Percentiles rank a stretch among this genome's conserved stretches.
Evolutionary conservation across 1,140 invertebrate species (phyloP).

Genomic region (Drosophila mojavensis): DNA sequence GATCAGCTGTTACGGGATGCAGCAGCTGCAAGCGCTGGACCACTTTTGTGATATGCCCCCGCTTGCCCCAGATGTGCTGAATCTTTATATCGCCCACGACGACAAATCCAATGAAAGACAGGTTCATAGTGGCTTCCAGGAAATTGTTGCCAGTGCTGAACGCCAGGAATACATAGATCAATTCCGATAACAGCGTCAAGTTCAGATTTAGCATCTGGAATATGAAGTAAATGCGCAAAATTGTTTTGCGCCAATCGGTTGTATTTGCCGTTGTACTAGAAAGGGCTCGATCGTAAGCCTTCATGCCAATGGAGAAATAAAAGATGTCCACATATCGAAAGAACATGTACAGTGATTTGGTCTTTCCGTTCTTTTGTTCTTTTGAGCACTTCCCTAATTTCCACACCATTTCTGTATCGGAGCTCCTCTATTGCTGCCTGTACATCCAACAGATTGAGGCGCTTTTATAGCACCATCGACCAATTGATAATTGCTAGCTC

Average conservation of each 20-base stretch:
- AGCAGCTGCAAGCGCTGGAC: conserved; percentile 46
- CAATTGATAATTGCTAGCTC: conserved; percentile 64
- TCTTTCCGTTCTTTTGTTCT: not conserved
- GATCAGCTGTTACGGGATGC: conserved; percentile 30
- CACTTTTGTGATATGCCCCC: conserved; percentile 37
- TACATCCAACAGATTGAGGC: not conserved
- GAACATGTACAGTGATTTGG: conserved; percentile 36
- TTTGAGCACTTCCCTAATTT: conserved; percentile 1
- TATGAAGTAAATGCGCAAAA: conserved; percentile 49
- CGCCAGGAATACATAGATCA: conserved; percentile 66
- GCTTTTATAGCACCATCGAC: conserved; percentile 33
- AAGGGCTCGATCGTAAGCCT: conserved; percentile 47
- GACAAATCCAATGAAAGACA: conserved; percentile 73
- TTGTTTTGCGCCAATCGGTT: not conserved
- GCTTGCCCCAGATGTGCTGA: conserved; percentile 51
- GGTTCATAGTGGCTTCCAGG: conserved; percentile 70
- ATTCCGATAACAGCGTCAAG: conserved; percentile 49
- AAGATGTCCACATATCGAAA: conserved; percentile 58
- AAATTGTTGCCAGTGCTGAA: conserved; percentile 63
- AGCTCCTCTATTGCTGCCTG: not conserved
- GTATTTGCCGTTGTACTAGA: not conserved
- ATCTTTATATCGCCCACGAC: conserved; percentile 69
- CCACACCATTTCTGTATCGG: not conserved
- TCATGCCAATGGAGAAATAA: conserved; percentile 67
- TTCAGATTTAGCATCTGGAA: conserved; percentile 62